Percentiles rank a stretch among this genome's conserved stretches.
phyloP scores from a whole-genome alignment of 2,113 vertebrate genomes.

The Seriola dumerili region DNA sequence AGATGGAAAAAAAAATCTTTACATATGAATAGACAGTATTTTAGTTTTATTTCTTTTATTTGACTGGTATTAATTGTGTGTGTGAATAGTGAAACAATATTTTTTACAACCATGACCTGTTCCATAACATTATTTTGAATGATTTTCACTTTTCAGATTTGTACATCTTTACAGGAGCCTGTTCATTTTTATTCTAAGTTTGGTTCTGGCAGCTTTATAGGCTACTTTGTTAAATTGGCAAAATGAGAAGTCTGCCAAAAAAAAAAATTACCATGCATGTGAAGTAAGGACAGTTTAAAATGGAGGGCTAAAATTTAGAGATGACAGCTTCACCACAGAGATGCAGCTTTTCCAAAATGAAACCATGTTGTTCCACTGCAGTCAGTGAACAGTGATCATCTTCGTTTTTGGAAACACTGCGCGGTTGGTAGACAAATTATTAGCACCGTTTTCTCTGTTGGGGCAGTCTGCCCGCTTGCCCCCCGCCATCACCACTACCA shows the following conservation, averaged over 20 bases:
- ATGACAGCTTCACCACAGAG: not conserved
- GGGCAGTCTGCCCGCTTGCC: slow-evolving; percentile 40
- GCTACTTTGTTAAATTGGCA: not conserved
- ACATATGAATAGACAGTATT: too few relatives aligned
- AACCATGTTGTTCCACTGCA: not conserved
- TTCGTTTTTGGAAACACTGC: slow-evolving; percentile 6
- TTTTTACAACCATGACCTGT: not conserved
- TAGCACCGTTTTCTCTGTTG: slow-evolving; percentile 29
- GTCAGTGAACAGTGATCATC: not conserved
- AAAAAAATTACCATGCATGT: not conserved
- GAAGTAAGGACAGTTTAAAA: not conserved
- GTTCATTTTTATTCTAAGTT: not conserved
- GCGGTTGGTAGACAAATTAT: slow-evolving; percentile 13
- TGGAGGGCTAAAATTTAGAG: not conserved
- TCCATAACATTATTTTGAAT: not conserved
- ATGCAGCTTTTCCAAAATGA: not conserved
- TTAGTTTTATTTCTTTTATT: too few relatives aligned
- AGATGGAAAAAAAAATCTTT: too few relatives aligned
- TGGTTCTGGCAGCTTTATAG: not conserved
- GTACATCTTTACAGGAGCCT: not conserved
- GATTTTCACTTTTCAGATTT: not conserved
- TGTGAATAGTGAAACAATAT: not conserved
- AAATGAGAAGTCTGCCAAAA: not conserved
- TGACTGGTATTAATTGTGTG: not conserved
- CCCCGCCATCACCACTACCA: not conserved